Conservation (phyloP, 1,140 invertebrate species). For the Aricia agestis region DNA sequence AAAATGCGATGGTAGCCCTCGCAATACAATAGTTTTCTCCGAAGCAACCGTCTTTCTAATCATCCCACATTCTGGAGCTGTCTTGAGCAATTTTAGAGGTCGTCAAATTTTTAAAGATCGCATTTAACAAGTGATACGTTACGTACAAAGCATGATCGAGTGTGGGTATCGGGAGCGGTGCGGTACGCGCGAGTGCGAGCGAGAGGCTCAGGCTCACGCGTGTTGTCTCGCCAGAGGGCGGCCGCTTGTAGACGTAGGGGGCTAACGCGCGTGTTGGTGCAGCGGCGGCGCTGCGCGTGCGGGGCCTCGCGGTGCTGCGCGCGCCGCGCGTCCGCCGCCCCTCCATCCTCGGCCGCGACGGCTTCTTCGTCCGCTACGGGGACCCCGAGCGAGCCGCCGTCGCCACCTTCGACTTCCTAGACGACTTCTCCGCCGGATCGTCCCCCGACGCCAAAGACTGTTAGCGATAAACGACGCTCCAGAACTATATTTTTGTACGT, state of each 20-base stretch:
- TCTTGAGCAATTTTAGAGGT: no score
- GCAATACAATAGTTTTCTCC: no score
- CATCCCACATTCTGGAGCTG: no score
- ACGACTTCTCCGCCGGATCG: slow-evolving; percentile 80
- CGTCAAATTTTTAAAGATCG: no score
- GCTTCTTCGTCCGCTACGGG: slow-evolving; percentile 87
- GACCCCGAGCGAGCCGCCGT: slow-evolving; percentile 86
- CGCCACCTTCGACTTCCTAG: slow-evolving; percentile 86
- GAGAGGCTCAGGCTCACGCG: slow-evolving; percentile 63
- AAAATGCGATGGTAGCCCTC: no score
- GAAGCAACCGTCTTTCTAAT: no score
- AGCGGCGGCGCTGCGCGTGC: slow-evolving; percentile 70
- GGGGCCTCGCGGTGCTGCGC: slow-evolving; percentile 69
- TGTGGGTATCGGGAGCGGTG: slow-evolving; percentile 29
- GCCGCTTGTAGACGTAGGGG: slow-evolving; percentile 45
- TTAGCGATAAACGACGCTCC: slow-evolving; percentile 35
- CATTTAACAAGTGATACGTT: not conserved
- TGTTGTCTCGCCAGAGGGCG: slow-evolving; percentile 76
- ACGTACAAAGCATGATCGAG: slow-evolving; percentile 4
- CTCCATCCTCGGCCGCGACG: slow-evolving; percentile 83
- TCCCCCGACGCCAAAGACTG: slow-evolving; percentile 74
- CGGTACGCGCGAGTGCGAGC: slow-evolving; percentile 60
- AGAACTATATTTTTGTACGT: slow-evolving; percentile 61
- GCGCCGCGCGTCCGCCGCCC: slow-evolving; percentile 74
- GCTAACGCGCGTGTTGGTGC: slow-evolving; percentile 75